Conservation (phyloP, 1,140 invertebrate species). For the Dermatophagoides farinae region DNA sequence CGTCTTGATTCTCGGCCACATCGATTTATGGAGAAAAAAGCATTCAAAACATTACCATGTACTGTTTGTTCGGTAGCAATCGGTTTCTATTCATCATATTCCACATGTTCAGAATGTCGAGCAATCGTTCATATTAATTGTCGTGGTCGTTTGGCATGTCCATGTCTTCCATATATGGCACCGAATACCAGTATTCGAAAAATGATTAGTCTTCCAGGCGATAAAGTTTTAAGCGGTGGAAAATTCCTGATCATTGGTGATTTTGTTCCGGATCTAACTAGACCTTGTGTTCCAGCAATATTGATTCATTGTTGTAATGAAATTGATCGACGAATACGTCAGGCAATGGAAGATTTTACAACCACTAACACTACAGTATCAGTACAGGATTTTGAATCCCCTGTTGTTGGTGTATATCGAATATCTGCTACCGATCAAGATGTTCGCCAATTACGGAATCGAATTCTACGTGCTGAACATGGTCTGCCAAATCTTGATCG, state of each 20-base stretch:
- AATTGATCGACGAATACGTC: slow-evolving; percentile 50
- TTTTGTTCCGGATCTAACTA: slow-evolving; percentile 39
- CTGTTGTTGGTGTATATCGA: slow-evolving; percentile 70
- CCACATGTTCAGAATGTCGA: slow-evolving; percentile 55
- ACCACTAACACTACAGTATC: neutral
- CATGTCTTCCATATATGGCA: slow-evolving; percentile 42
- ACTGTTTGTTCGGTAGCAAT: slow-evolving; percentile 43
- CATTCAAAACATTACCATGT: slow-evolving; percentile 60
- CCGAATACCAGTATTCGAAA: neutral
- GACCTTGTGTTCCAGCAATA: slow-evolving; percentile 78
- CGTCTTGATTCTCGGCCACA: slow-evolving; percentile 34
- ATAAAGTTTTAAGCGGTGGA: neutral
- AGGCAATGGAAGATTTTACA: neutral
- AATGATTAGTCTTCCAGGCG: neutral
- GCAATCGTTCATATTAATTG: slow-evolving; percentile 55
- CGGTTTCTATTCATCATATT: slow-evolving; percentile 48
- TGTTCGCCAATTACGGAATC: slow-evolving; percentile 62
- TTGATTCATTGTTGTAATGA: slow-evolving; percentile 86
- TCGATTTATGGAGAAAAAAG: slow-evolving; percentile 53
- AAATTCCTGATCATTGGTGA: slow-evolving; percentile 39
- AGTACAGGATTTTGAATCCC: neutral
- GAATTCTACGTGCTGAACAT: slow-evolving; percentile 46
- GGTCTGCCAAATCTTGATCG: slow-evolving; percentile 44
- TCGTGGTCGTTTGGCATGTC: slow-evolving; percentile 51
- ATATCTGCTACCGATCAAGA: slow-evolving; percentile 62